Base-by-base conservation (phyloP, 2,113 vertebrate species). In the Neogale vison region DNA sequence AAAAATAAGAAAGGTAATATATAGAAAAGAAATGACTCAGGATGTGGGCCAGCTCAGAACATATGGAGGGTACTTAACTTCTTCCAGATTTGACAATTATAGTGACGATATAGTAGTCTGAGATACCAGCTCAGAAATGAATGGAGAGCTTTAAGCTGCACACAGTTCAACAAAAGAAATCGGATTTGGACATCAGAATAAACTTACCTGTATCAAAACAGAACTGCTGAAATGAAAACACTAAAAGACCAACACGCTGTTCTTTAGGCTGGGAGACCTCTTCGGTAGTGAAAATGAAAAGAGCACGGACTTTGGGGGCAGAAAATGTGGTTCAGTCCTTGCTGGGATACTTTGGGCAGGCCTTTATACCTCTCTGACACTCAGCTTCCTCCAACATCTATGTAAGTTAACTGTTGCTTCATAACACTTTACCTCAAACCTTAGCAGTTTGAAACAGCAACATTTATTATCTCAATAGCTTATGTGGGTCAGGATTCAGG, bases 1-100 rank as follows among this genome's bases (percentile, higher is more conserved):
- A 84, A 94, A 95, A 89, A 95, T 92, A 95, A 94, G 57, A 96
- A 97, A 94, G 18, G 85, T 72, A 93, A 87, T 80, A 95, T 20
- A 88, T 8, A 96, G 67, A 91, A 92, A 97, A 92, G 74, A 93
- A 97, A 89, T 84, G 81, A 98, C 29, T 94, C 84, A 52, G 65
- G 57, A 24, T 79, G 67, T 71, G 69, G 88, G 79, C 61, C 57
- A 65, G n/a, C 71, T 80, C 15, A 93, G 88, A 90, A 85, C 59
- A 83, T 82, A 50, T 12, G 24, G 52, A 93, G 31, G 20, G 7
- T 39, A 67, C 31, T 86, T 85, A 91, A 52, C 6, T 82, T 93
- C 36, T 95, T 96, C 52, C 26, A 74, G 20, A 74, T 88, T 90
- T 77, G 26, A 85, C 77, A 90, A n/a, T 23, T 23, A 17, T 6